A percentile compares a stretch with the other conserved stretches of the same genome.
These are phyloP conservation scores for Rattus rattus DNA, from an alignment of 2,113 vertebrate genomes.

Conservation along the genomic window DNA sequence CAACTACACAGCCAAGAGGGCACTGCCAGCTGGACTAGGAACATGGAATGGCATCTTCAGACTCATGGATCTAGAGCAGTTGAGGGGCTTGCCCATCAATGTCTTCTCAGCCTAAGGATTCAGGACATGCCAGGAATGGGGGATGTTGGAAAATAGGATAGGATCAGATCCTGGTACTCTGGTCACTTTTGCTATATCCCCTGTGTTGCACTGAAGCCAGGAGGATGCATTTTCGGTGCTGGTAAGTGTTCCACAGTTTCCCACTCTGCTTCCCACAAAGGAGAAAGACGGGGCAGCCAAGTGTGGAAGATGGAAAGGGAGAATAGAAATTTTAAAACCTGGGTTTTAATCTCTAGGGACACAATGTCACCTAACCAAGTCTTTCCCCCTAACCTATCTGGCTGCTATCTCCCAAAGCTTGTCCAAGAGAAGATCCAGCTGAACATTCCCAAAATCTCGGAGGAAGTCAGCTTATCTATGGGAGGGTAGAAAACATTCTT, in stretches of 20 bases:
- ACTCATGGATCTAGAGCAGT: not conserved
- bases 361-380: slow-evolving; percentile 24
- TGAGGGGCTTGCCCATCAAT: not conserved
- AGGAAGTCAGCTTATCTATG: not conserved
- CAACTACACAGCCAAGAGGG: not conserved
- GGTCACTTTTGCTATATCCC: not conserved
- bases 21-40: not conserved
- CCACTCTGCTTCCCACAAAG: slow-evolving; percentile 4
- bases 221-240: not conserved
- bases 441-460: slow-evolving; percentile 4
- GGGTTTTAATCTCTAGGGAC: not conserved
- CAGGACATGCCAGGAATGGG: not conserved
- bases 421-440: not conserved
- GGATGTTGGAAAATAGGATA: slow-evolving; percentile 28
- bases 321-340: not conserved
- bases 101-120: slow-evolving; percentile 12
- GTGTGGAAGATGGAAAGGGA: slow-evolving; percentile 9
- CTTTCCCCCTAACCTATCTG: not conserved
- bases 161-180: not conserved
- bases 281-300: slow-evolving; percentile 10
- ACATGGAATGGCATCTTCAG: not conserved
- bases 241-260: not conserved
- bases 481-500: not conserved
- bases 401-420: slow-evolving; percentile 32
- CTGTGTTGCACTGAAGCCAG: not conserved